Evolutionary conservation across 1,140 invertebrate genomes (phyloP).

Genomic region (Orius insidiosus): DNA sequence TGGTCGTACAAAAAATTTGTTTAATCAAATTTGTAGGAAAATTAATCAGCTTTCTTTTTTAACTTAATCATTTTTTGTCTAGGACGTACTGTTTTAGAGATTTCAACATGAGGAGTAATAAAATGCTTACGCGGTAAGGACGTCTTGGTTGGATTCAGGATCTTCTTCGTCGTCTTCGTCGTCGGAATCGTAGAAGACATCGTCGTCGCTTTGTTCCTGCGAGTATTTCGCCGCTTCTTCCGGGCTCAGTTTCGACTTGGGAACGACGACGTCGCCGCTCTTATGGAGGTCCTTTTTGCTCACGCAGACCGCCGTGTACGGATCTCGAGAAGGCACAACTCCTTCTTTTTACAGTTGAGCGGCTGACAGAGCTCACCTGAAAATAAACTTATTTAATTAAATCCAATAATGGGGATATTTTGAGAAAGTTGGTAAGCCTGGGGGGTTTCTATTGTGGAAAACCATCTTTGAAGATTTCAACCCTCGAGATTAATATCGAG

Average conservation of each 20-base stretch:
- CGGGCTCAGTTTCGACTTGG: conserved; percentile 38
- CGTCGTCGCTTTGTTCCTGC: conserved; percentile 27
- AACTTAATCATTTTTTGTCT: no score
- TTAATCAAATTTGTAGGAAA: no score
- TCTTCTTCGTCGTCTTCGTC: conserved; percentile 38
- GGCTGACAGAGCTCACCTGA: conserved; percentile 71
- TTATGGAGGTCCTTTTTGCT: conserved; percentile 68
- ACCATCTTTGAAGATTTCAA: no score
- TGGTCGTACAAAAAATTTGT: no score
- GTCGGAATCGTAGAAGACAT: conserved; percentile 53
- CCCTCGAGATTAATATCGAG: no score
- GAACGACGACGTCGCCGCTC: conserved; percentile 35
- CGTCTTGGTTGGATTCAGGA: conserved; percentile 18
- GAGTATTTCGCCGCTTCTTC: conserved; percentile 28
- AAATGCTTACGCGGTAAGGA: conserved; percentile 15
- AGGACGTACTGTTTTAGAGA: no score
- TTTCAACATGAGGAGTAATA: not conserved
- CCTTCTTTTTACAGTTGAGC: conserved; percentile 72
- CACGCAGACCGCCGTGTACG: conserved; percentile 72
- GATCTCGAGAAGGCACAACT: conserved; percentile 67
- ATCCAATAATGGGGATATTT: no score
- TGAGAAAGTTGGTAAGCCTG: no score
- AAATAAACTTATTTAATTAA: no score
- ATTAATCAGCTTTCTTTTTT: no score
- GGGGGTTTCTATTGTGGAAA: no score